These are phyloP conservation scores for Ivindomyrus marchei DNA, from an alignment of 2,113 vertebrate species.

Conservation along the genomic window DNA sequence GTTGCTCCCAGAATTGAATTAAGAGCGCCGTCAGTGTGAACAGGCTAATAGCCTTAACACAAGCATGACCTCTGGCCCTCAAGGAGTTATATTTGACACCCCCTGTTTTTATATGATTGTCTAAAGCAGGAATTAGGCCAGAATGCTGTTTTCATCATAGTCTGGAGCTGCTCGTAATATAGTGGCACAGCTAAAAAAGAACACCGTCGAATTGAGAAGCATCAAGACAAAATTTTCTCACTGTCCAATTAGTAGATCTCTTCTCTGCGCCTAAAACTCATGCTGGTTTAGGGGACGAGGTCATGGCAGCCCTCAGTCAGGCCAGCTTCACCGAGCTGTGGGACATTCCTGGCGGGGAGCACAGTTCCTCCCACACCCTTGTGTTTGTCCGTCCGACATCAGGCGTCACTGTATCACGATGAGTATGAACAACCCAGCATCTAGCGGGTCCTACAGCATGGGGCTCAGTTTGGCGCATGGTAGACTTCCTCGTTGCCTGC, in stretches of 20 bases:
- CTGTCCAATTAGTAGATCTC: background rate
- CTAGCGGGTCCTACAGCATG: background rate
- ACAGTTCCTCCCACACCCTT: background rate
- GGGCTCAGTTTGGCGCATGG: background rate
- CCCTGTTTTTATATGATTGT: background rate
- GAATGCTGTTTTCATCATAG: background rate
- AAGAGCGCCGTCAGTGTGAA: background rate
- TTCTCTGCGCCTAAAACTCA: background rate
- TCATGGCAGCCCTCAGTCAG: background rate
- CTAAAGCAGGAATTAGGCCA: background rate
- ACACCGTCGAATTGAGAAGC: background rate
- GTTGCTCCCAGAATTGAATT: background rate
- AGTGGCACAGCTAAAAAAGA: background rate
- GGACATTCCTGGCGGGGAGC: background rate
- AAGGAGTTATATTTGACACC: background rate
- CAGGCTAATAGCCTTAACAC: background rate
- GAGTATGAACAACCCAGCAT: background rate
- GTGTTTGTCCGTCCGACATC: background rate
- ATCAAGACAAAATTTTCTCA: background rate
- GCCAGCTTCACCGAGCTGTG: background rate
- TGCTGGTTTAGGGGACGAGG: background rate
- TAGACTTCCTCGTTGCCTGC: background rate
- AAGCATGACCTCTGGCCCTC: background rate
- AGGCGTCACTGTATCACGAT: background rate
- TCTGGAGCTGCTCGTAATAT: background rate